Evolutionary conservation across 1,140 invertebrate species (phyloP).

Genomic region (Macrotrachela quadricornifera): DNA sequence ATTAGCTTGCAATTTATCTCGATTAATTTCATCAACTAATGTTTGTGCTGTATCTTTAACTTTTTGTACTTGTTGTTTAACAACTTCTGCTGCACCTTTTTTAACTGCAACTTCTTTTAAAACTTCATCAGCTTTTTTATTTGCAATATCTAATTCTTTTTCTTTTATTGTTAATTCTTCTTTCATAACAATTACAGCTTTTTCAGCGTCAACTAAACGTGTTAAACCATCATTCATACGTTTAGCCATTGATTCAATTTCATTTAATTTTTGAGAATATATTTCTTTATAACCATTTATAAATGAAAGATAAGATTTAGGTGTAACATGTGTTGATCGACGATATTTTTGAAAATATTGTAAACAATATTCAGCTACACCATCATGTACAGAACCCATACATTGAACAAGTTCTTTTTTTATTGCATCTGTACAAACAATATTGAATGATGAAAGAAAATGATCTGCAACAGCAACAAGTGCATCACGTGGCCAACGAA

Average conservation of each 20-base stretch:
- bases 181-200: conserved; percentile 67
- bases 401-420: conserved; percentile 65
- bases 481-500: conserved; percentile 85
- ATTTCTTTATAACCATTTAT: conserved; percentile 81
- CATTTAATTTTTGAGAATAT: conserved; percentile 62
- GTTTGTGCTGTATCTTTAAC: conserved; percentile 69
- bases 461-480: conserved; percentile 75
- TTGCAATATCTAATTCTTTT: conserved; percentile 64
- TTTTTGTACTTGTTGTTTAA: conserved; percentile 69
- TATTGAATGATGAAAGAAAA: conserved; percentile 66
- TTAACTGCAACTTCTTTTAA: conserved; percentile 40
- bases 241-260: conserved; percentile 62
- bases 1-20: conserved; percentile 71
- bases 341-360: conserved; percentile 81
- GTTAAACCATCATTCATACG: conserved; percentile 80
- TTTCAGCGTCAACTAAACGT: conserved; percentile 76
- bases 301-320: conserved; percentile 86
- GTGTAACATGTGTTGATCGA: conserved; percentile 77
- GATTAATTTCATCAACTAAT: conserved; percentile 65
- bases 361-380: conserved; percentile 60
- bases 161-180: conserved; percentile 79
- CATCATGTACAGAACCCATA: conserved; percentile 75
- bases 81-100: conserved; percentile 58
- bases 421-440: conserved; percentile 57
- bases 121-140: conserved; percentile 57